Evolutionary conservation across 2,888 invertebrate species (phyloP).

Genomic region (Bimastos eiseni): DNA sequence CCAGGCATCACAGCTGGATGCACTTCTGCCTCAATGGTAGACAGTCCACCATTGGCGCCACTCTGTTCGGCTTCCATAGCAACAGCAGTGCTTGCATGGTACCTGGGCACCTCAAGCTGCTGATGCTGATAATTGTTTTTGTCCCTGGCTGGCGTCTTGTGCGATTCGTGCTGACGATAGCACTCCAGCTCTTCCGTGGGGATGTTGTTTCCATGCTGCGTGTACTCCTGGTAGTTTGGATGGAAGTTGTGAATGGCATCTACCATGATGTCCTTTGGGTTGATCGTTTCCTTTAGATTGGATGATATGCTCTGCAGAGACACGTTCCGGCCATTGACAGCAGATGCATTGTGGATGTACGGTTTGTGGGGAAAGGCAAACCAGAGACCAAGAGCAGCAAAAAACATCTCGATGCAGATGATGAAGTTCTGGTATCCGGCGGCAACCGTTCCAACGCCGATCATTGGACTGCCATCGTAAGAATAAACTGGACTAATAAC

Average conservation of each 20-base stretch:
- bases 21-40: constrained; percentile 18
- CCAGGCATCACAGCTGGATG: constrained; percentile 35
- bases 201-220: constrained; percentile 10
- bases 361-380: constrained; percentile 83
- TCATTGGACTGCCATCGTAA: constrained; percentile 65
- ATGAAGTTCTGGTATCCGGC: constrained; percentile 99
- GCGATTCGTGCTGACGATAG: not conserved
- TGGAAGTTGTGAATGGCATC: constrained; percentile 90
- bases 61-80: not conserved
- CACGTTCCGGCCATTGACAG: constrained; percentile 36
- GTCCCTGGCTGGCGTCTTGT: constrained; percentile 28
- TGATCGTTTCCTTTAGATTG: constrained; percentile 78
- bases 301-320: constrained; percentile 97
- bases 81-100: not conserved
- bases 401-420: constrained; percentile 98
- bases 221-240: constrained; percentile 84
- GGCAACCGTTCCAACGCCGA: constrained; percentile 74
- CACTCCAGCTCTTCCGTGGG: not conserved
- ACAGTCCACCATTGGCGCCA: not conserved
- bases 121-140: constrained; percentile 36
- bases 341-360: constrained; percentile 52
- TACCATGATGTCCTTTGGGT: constrained; percentile 88
- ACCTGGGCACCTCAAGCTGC: constrained; percentile 29
- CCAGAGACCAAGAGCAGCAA: constrained; percentile 90
- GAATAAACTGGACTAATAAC: constrained; percentile 84